A percentile compares a stretch with the other conserved stretches of the same genome.
Evolutionary conservation across 2,797 vertebrate genomes (phyloP).

Genomic region (Sebastiscus albofasciatus): DNA sequence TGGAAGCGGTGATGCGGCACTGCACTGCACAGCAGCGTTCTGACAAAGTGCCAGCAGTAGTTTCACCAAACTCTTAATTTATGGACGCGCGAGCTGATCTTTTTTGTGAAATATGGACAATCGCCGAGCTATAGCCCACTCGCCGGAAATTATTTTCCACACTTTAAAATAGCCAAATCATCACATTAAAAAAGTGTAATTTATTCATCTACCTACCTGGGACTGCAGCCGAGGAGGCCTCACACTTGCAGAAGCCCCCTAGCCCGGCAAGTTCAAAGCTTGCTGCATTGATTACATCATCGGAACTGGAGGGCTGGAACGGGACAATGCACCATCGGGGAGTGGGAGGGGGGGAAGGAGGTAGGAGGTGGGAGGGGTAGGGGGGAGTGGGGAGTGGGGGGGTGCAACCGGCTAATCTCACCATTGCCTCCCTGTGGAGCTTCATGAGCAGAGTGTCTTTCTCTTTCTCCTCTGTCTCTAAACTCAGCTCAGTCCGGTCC

Average conservation of each 20-base stretch:
- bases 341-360: not conserved
- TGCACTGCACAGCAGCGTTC: conserved; percentile 42
- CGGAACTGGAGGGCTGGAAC: conserved; percentile 79
- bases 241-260: conserved; percentile 70
- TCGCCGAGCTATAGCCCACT: conserved; percentile 1
- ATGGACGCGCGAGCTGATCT: conserved; percentile 21
- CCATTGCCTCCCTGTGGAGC: conserved; percentile 62
- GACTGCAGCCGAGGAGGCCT: conserved; percentile 55
- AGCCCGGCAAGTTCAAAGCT: conserved; percentile 84
- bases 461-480: conserved; percentile 38
- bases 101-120: conserved; percentile 40
- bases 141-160: conserved; percentile 27
- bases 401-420: conserved; percentile 63
- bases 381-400: not conserved
- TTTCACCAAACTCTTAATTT: conserved; percentile 48
- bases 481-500: conserved; percentile 56
- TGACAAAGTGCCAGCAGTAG: conserved; percentile 45
- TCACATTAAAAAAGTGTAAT: conserved; percentile 27
- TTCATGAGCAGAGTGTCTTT: conserved; percentile 39
- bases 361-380: no score
- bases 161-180: conserved; percentile 29
- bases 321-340: conserved; percentile 85
- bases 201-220: conserved; percentile 41
- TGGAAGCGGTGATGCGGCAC: conserved; percentile 62
- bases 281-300: conserved; percentile 91